Conservation (phyloP, 30 jellyfish, hydroid and myxozoan species). For the Calvadosia cruxmelitensis region DNA sequence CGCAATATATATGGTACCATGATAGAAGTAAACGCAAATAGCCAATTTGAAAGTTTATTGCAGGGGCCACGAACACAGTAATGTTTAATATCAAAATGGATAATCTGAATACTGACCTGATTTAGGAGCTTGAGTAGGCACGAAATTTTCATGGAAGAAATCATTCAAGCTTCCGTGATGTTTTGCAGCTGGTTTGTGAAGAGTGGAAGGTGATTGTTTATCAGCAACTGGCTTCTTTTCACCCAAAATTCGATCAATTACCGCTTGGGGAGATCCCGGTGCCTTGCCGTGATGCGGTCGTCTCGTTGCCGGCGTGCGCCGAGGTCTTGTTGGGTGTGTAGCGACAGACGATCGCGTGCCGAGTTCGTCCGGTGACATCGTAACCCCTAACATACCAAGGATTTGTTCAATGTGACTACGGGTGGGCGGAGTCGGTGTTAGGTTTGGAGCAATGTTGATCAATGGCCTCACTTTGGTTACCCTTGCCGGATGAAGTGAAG, state of each 20-base stretch:
- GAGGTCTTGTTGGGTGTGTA: constrained; percentile 5
- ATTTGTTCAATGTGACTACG: background rate
- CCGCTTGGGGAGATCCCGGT: background rate
- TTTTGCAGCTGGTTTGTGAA: background rate
- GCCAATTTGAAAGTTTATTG: too few relatives aligned
- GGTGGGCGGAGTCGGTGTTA: background rate
- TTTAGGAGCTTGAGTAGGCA: too few relatives aligned
- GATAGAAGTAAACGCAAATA: too few relatives aligned
- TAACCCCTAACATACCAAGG: background rate
- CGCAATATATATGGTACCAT: too few relatives aligned
- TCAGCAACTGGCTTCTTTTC: background rate
- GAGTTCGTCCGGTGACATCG: constrained; percentile 4
- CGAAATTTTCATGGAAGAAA: background rate
- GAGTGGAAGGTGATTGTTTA: background rate
- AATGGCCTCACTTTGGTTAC: background rate
- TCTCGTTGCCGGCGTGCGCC: background rate
- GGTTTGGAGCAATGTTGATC: background rate
- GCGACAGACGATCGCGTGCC: constrained; percentile 9
- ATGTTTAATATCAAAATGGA: too few relatives aligned
- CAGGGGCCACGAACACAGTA: too few relatives aligned
- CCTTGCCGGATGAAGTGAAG: background rate
- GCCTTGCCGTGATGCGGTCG: constrained; percentile 5
- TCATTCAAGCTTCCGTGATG: constrained; percentile 1
- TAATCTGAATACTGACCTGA: too few relatives aligned
- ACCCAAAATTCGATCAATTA: constrained; percentile 9